phyloP scores from a whole-genome alignment of 2,888 invertebrate species.

The Drosophila atripex region DNA sequence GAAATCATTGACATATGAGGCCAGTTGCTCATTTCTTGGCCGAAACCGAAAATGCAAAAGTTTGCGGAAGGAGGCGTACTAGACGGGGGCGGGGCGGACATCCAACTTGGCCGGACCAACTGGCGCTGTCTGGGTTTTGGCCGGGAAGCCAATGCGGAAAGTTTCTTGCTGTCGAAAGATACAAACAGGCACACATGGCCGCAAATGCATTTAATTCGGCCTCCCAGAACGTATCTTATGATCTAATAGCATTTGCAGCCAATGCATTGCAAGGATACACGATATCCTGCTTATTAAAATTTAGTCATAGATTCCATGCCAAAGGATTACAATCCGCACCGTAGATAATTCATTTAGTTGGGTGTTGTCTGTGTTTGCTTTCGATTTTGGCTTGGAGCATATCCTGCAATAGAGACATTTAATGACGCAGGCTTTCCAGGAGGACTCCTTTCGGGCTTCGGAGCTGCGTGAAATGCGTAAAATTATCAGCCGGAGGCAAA shows the following conservation, averaged over 20 bases:
- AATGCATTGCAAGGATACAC: not conserved
- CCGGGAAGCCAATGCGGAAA: conserved; percentile 70
- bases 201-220: not conserved
- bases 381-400: not conserved
- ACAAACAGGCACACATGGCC: conserved; percentile 1
- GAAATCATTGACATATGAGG: conserved; percentile 75
- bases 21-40: conserved; percentile 67
- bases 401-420: conserved; percentile 64
- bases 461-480: conserved; percentile 57
- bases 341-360: conserved; percentile 8
- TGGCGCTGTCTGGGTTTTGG: conserved; percentile 58
- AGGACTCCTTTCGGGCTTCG: not conserved
- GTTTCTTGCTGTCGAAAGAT: conserved; percentile 61
- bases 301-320: not conserved
- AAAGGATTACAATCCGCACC: conserved; percentile 29
- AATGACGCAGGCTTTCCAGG: conserved; percentile 28
- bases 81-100: not conserved
- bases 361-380: not conserved
- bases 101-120: conserved; percentile 69
- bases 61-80: conserved; percentile 25
- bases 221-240: not conserved
- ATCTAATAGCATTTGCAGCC: not conserved
- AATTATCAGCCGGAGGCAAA: conserved; percentile 64
- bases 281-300: not conserved
- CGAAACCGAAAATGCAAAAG: conserved; percentile 70